Evolutionary conservation across 1,140 invertebrate species (phyloP).

Genomic region (Drosophila navojoa): DNA sequence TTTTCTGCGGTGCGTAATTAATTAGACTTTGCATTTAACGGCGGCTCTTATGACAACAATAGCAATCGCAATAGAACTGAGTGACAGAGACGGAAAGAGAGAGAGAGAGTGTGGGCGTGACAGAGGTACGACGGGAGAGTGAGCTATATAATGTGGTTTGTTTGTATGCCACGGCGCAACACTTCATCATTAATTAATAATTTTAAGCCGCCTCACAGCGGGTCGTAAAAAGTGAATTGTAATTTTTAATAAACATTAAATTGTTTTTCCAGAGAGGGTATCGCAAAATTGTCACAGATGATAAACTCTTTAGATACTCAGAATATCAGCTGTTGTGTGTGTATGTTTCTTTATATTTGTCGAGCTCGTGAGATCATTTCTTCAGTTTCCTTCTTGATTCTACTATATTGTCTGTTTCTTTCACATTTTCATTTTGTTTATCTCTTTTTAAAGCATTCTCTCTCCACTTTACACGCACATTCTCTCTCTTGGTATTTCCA

Average conservation of each 20-base stretch:
- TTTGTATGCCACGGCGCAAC: background rate
- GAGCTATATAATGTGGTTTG: background rate
- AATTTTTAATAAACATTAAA: background rate
- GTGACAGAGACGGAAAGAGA: conserved; percentile 1
- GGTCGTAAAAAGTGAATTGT: background rate
- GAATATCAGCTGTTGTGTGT: too few species aligned
- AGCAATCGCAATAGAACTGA: conserved; percentile 34
- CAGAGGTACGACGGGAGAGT: background rate
- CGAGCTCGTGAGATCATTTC: too few species aligned
- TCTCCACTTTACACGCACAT: too few species aligned
- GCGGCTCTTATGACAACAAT: conserved; percentile 29
- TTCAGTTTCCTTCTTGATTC: too few species aligned
- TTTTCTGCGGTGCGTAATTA: conserved; percentile 66
- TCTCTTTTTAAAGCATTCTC: too few species aligned
- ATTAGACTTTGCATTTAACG: conserved; percentile 56
- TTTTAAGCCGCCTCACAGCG: conserved; percentile 21
- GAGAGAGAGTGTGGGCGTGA: conserved; percentile 24
- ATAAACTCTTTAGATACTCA: too few species aligned
- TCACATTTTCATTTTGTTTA: too few species aligned
- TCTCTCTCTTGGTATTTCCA: too few species aligned
- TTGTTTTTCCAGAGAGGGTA: background rate
- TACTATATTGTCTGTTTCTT: too few species aligned
- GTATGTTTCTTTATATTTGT: too few species aligned
- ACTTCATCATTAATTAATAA: conserved; percentile 19
- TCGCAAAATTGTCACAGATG: too few species aligned